Base-by-base conservation (phyloP, 23 tunicate species). In the Styela plicata region DNA sequence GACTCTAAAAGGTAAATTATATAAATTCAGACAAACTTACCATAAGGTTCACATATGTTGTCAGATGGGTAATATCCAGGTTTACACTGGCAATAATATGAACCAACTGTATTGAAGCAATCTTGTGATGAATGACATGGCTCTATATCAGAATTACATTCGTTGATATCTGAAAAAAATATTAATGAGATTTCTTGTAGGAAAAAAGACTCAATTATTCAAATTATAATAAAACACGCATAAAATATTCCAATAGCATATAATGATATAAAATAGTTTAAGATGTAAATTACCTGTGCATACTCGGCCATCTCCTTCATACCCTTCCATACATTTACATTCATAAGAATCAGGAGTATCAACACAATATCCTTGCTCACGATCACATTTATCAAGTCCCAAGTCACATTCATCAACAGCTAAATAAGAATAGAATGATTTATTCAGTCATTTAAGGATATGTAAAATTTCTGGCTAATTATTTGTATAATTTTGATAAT, bases 121-220 rank as follows among this genome's bases (percentile, higher is more conserved):
- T 76, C n/a, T 26, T 36, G 25, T n/a, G 36, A 21, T 21, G n/a
- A 22, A 25, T 23, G 19, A 44, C 81, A 76, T 20, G 28, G 27
- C 0, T n/a, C 24, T 26, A 76, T 36, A 31, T 21, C 66, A 44
- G 37, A 57, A 44, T 36, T 20, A 76, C 81, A 76, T 76, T 76
- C 81, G 44, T 76, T 57, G 63, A 76, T 33, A 76, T 76, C 81
- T 76, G 53, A 44, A 44, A 13, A 44, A 5, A 44, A 44, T 5
- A n/a, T n/a, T n/a, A n/a, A n/a, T n/a, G n/a, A n/a, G n/a, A n/a
- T n/a, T n/a, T n/a, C n/a, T n/a, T n/a, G n/a, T n/a, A n/a, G n/a
- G n/a, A n/a, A n/a, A n/a, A n/a, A n/a, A n/a, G n/a, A n/a, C n/a
- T n/a, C n/a, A n/a, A n/a, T n/a, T n/a, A n/a, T n/a, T n/a, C n/a